Evolutionary conservation across 2,113 vertebrate species (phyloP).

Genomic region (Osmerus mordax): DNA sequence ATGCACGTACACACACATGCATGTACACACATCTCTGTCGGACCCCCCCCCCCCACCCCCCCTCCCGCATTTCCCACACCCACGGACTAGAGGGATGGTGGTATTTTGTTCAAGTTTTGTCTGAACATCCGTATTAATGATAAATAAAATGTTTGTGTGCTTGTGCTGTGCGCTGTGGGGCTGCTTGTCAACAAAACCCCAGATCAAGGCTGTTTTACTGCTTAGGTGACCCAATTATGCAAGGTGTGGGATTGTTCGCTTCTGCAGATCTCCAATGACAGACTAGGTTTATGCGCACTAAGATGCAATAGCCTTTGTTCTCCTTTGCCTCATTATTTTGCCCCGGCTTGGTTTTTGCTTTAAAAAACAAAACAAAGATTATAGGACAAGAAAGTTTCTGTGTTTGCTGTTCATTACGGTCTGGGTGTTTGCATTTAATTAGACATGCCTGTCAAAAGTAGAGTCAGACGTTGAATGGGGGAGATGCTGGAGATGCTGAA

Average conservation of each 20-base stretch:
- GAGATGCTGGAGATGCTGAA: background rate
- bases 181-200: conserved; percentile 27
- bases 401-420: conserved; percentile 5
- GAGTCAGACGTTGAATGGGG: no score
- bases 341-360: background rate
- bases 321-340: conserved; percentile 37
- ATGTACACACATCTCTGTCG: background rate
- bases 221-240: conserved; percentile 55
- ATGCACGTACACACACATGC: background rate
- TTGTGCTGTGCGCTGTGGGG: conserved; percentile 32
- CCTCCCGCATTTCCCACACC: conserved; percentile 1
- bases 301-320: conserved; percentile 14
- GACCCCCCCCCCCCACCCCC: background rate
- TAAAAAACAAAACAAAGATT: background rate
- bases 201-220: conserved; percentile 24
- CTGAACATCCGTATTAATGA: conserved; percentile 50
- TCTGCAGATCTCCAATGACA: conserved; percentile 28
- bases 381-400: conserved; percentile 24
- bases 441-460: background rate
- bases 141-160: conserved; percentile 51
- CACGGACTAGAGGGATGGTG: conserved; percentile 27
- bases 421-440: background rate
- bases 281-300: conserved; percentile 26
- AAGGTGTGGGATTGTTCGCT: conserved; percentile 35
- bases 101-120: conserved; percentile 50